Evolutionary conservation across 2,113 vertebrate genomes (phyloP).

Genomic region (Saccopteryx bilineata): DNA sequence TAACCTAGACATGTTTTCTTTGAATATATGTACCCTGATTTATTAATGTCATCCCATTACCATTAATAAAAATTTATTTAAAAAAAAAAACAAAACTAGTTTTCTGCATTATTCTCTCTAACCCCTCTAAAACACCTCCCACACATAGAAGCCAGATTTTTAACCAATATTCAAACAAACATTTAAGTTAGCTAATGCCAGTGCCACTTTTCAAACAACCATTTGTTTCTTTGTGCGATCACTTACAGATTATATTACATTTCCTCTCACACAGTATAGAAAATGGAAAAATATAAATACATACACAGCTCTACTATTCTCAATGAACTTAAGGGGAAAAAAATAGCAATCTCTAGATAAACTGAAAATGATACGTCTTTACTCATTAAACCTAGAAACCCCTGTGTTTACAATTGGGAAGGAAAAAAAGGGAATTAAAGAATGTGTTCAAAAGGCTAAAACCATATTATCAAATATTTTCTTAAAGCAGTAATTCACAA

Average conservation of each 20-base stretch:
- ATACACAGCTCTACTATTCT: background rate
- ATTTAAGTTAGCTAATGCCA: conserved; percentile 6
- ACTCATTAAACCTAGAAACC: background rate
- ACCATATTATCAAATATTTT: conserved; percentile 48
- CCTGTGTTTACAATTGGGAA: conserved; percentile 36
- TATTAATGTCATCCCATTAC: too few species aligned
- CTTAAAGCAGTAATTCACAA: conserved; percentile 59
- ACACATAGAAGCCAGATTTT: background rate
- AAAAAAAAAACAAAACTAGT: too few species aligned
- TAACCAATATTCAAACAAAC: background rate
- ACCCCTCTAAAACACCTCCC: background rate
- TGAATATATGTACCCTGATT: too few species aligned
- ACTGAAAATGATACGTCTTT: conserved; percentile 29
- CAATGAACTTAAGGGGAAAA: background rate
- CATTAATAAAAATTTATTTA: too few species aligned
- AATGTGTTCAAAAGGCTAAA: conserved; percentile 54
- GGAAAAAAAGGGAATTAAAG: conserved; percentile 57
- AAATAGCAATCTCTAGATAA: background rate
- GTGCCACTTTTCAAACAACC: conserved; percentile 20
- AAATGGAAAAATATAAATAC: conserved; percentile 59
- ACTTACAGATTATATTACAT: conserved; percentile 30
- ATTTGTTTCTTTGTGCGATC: conserved; percentile 9
- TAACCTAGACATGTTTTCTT: too few species aligned
- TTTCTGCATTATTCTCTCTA: background rate
- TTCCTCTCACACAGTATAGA: background rate